Evolutionary conservation across 2,888 invertebrate species (phyloP).

Genomic region (Hypolimnas misippus): DNA sequence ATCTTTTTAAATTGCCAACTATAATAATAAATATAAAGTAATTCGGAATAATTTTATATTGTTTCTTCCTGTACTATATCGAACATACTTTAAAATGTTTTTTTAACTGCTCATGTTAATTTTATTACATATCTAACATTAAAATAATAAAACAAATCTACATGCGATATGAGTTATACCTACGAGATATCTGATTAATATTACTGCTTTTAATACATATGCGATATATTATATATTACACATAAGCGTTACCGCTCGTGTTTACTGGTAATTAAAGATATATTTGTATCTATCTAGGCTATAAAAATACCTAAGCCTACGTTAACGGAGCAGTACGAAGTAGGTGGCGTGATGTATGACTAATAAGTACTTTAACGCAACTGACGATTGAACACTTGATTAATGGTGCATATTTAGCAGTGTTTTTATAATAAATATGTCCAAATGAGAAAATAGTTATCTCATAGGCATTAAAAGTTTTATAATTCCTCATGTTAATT

Average conservation of each 20-base stretch:
- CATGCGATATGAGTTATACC: too few species aligned
- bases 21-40: too few species aligned
- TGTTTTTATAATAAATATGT: neutral
- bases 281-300: constrained; percentile 21
- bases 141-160: too few species aligned
- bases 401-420: constrained; percentile 26
- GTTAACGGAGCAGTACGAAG: constrained; percentile 31
- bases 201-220: neutral
- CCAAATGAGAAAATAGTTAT: neutral
- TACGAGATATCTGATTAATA: neutral
- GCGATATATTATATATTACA: neutral
- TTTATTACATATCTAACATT: too few species aligned
- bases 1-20: too few species aligned
- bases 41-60: too few species aligned
- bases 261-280: neutral
- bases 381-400: constrained; percentile 37
- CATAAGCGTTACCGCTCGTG: neutral
- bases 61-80: too few species aligned
- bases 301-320: constrained; percentile 30
- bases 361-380: constrained; percentile 41
- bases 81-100: too few species aligned
- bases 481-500: too few species aligned
- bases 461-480: too few species aligned
- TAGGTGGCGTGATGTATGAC: constrained; percentile 52
- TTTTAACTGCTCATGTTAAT: too few species aligned